A percentile compares a stretch with the other conserved stretches of the same genome.
These are phyloP conservation scores for Eledona agricola DNA, from an alignment of 2,888 invertebrate species.

Conservation along the genomic window DNA sequence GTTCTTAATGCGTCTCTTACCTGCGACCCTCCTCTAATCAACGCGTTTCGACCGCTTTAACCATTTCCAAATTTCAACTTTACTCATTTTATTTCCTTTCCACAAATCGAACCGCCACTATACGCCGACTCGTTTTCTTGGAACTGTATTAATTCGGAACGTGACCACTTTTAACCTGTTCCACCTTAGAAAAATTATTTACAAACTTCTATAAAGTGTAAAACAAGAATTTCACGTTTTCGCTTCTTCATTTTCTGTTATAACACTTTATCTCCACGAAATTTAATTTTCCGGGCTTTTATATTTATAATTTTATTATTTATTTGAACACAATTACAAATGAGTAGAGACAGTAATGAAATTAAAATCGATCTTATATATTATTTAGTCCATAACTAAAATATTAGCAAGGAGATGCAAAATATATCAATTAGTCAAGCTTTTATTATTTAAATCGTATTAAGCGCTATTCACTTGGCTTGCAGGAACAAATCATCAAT, in stretches of 20 bases:
- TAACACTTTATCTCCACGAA: conserved; percentile 12
- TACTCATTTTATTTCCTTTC: conserved; percentile 1
- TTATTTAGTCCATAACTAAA: too few relatives aligned
- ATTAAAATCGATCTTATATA: too few relatives aligned
- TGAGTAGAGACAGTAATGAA: too few relatives aligned
- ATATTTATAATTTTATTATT: too few relatives aligned
- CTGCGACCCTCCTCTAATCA: conserved; percentile 20
- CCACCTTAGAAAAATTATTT: conserved; percentile 12
- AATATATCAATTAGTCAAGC: too few relatives aligned
- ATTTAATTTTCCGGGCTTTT: too few relatives aligned
- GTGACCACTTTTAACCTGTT: conserved; percentile 16
- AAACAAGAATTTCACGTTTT: conserved; percentile 20
- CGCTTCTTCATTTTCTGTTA: conserved; percentile 14
- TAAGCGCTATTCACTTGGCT: too few relatives aligned
- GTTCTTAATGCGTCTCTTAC: conserved; percentile 23
- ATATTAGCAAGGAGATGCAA: too few relatives aligned
- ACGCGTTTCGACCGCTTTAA: conserved; percentile 1
- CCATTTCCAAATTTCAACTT: conserved; percentile 12
- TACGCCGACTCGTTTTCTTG: conserved; percentile 10
- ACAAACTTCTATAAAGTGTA: conserved; percentile 11
- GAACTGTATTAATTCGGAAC: conserved; percentile 22
- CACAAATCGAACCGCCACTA: not conserved
- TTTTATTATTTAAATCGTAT: too few relatives aligned
- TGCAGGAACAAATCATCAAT: too few relatives aligned
- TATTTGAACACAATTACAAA: too few relatives aligned